Percentiles rank a stretch among this genome's conserved stretches.
Conservation (phyloP, 1,140 invertebrate species). For the Neotoxoptera formosana region DNA sequence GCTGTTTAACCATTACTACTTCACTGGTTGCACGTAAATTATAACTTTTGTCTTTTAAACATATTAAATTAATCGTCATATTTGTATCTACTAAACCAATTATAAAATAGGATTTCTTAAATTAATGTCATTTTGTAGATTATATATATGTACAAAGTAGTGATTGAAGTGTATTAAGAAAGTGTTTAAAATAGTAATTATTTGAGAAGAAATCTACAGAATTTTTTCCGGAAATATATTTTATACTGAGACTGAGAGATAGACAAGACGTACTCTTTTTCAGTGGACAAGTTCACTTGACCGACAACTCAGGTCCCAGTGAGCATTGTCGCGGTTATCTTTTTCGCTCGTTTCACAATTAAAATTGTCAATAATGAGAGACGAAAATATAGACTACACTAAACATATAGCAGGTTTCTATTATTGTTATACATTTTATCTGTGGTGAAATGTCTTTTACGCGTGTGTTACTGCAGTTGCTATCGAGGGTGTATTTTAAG, state of each 20-base stretch:
- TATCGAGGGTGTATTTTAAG: neutral
- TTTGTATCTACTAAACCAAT: neutral
- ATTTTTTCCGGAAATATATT: neutral
- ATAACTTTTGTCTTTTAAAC: neutral
- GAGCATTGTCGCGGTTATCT: neutral
- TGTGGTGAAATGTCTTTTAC: neutral
- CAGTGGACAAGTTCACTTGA: neutral
- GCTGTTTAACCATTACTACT: neutral
- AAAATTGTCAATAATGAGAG: neutral
- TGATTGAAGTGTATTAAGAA: neutral
- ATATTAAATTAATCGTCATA: neutral
- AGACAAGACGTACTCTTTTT: neutral
- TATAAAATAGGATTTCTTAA: neutral
- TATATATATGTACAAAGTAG: too few relatives aligned
- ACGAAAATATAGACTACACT: neutral
- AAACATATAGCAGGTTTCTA: neutral
- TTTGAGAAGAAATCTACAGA: too few relatives aligned
- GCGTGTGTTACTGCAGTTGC: neutral
- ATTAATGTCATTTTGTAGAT: neutral
- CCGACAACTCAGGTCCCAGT: too few relatives aligned
- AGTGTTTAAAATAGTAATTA: neutral
- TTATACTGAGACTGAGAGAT: too few relatives aligned
- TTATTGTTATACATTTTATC: neutral
- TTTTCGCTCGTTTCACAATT: neutral
- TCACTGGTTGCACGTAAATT: neutral